These are phyloP conservation scores for Phrynocephalus guinanensis DNA, from an alignment of 2,797 vertebrate genomes.

Conservation along the genomic window DNA sequence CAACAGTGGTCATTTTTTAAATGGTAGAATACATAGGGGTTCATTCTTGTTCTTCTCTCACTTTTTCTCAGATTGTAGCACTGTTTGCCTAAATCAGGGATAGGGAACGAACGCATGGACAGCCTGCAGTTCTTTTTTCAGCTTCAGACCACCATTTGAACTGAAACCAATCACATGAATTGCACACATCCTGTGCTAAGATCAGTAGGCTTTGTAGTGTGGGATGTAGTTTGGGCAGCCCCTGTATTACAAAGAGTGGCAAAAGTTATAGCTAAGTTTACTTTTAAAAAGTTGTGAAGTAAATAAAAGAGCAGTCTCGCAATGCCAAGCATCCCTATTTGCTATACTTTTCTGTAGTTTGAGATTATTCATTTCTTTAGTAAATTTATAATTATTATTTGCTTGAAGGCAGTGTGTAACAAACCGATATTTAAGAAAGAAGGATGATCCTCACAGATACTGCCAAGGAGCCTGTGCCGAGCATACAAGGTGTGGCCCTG, in stretches of 20 bases:
- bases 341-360: slow-evolving; percentile 26
- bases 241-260: neutral
- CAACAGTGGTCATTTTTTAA: neutral
- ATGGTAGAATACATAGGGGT: neutral
- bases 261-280: neutral
- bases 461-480: slow-evolving; percentile 90
- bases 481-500: slow-evolving; percentile 89
- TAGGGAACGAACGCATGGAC: neutral
- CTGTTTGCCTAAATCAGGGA: neutral
- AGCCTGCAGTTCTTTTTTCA: neutral
- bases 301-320: neutral
- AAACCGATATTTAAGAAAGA: slow-evolving; percentile 93
- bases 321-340: neutral
- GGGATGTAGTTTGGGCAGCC: too few relatives aligned
- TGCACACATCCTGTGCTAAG: neutral
- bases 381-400: slow-evolving; percentile 45
- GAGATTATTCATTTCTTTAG: slow-evolving; percentile 24
- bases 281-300: neutral
- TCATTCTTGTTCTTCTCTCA: neutral
- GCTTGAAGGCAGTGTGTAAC: slow-evolving; percentile 90
- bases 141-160: neutral
- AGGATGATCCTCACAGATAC: slow-evolving; percentile 92
- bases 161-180: neutral
- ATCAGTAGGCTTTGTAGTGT: neutral
- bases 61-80: too few relatives aligned